Base-by-base conservation (phyloP, 2,113 vertebrate species). In the Atlantisia rogersi region DNA sequence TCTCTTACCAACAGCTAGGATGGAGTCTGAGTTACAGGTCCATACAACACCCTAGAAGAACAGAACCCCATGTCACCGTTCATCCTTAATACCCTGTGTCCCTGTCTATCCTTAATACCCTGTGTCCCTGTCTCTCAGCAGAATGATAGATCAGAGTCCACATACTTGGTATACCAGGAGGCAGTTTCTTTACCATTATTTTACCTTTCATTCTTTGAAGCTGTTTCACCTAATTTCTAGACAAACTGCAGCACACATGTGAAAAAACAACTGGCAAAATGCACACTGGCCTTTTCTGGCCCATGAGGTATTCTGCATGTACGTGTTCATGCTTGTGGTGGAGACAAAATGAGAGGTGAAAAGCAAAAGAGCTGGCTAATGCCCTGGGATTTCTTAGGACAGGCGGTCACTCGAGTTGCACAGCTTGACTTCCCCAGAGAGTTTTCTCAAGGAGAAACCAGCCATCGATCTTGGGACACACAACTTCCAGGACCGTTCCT, bases 391-490 rank as follows among this genome's bases (percentile, higher is more conserved):
- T 94, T 86, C 97, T 62, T 52, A 91, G 96, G 97, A 85, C 52
- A 16, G 91, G 92, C 42, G 46, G 95, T 86, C 96, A 81, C 91
- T 79, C 44, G 6, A 56, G 70, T 25, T 68, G n/a, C 11, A 85
- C 92, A 81, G 96, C 89, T 90, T 75, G 55, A 82, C 90, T 80
- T 97, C 97, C 97, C 96, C 83, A 35, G 93, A 78, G 97, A 96
- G 91, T 97, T 95, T 89, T 91, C 97, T 97, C 98, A 97, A 98
- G 98, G 98, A 98, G 98, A 98, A 98, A 98, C 79, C 95, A 95
- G 96, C 96, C 97, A 98, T 98, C 98, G 97, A 98, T 98, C 98
- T 89, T 62, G 88, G 97, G 98, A 97, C 97, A 96, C 95, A 96
- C 96, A 74, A 96, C 71, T 97, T 98, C 97, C 93, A 98, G 97